Conservation (phyloP, 1,140 invertebrate genomes). For the Ephestia elutella region DNA sequence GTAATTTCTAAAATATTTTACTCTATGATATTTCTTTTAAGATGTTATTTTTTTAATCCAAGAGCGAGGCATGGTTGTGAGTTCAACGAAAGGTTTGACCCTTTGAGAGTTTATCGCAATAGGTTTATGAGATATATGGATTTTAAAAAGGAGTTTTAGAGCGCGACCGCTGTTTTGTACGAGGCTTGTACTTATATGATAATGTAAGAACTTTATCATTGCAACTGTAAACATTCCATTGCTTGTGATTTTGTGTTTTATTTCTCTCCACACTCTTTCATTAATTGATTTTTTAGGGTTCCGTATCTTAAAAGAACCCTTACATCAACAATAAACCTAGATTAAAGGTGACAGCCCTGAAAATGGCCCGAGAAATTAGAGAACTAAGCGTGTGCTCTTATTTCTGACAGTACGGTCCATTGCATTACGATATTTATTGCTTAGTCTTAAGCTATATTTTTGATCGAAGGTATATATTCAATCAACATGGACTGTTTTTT, state of each 20-base stretch:
- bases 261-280: slow-evolving; percentile 20
- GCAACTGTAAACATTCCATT: slow-evolving; percentile 71
- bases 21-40: too few species aligned
- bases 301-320: background rate
- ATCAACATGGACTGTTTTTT: too few species aligned
- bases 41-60: slow-evolving; percentile 21
- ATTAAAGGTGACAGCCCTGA: too few species aligned
- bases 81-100: slow-evolving; percentile 38
- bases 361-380: too few species aligned
- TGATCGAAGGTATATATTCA: too few species aligned
- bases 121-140: slow-evolving; percentile 6
- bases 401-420: too few species aligned
- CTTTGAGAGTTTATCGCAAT: slow-evolving; percentile 18
- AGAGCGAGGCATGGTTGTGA: slow-evolving; percentile 39
- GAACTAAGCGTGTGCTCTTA: too few species aligned
- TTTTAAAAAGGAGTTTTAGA: slow-evolving; percentile 14
- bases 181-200: slow-evolving; percentile 36
- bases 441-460: too few species aligned
- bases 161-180: slow-evolving; percentile 28
- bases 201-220: slow-evolving; percentile 56
- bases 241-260: slow-evolving; percentile 61
- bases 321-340: too few species aligned
- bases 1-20: slow-evolving; percentile 9
- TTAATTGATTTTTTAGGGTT: background rate
- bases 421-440: too few species aligned